These are phyloP conservation scores for Chiroxiphia lanceolata DNA, from an alignment of 2,797 vertebrate genomes.

Conservation along the genomic window DNA sequence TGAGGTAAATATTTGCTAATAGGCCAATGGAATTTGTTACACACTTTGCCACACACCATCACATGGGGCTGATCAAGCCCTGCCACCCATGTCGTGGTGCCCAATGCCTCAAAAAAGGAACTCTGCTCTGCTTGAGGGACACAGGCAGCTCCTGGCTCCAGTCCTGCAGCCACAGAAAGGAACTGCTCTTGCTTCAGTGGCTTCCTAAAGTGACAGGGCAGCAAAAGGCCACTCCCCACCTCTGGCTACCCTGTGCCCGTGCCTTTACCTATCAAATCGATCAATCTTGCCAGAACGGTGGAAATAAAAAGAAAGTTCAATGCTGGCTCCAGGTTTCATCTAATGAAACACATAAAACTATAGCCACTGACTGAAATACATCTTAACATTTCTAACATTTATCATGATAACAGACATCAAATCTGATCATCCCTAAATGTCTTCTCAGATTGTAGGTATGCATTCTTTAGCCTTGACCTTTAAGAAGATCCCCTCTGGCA, in stretches of 20 bases:
- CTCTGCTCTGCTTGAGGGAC: background rate
- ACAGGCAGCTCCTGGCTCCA: background rate
- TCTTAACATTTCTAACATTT: background rate
- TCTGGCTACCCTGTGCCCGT: background rate
- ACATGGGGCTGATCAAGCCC: background rate
- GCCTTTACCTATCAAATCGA: background rate
- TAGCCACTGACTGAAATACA: background rate
- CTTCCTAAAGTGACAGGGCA: background rate
- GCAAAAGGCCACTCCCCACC: background rate
- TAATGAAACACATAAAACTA: background rate
- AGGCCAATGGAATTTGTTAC: background rate
- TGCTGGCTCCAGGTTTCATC: background rate
- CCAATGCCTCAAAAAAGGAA: background rate
- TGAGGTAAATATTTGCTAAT: background rate
- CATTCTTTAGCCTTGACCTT: background rate
- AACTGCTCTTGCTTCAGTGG: background rate
- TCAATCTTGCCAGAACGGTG: background rate
- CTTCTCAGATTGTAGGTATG: background rate
- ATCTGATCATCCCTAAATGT: background rate
- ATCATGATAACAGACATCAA: background rate
- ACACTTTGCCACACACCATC: background rate
- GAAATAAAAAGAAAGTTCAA: background rate
- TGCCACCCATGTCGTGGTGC: rapidly evolving
- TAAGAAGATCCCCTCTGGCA: background rate
- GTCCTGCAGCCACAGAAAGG: background rate